These are phyloP conservation scores for Luscinia megarhynchos DNA, from an alignment of 2,797 vertebrate species.

Conservation along the genomic window DNA sequence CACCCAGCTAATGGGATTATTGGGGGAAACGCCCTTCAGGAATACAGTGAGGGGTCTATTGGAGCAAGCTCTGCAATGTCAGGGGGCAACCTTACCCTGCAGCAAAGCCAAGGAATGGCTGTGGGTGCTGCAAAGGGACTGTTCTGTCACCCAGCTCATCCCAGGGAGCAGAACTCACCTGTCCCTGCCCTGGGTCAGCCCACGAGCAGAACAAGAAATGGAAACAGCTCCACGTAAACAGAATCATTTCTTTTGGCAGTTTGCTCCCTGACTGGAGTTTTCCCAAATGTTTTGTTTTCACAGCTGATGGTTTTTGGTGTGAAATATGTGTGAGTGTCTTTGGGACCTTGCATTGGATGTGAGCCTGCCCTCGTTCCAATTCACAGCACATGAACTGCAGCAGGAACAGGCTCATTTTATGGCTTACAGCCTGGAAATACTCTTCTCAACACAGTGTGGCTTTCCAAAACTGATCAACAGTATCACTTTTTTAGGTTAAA, in stretches of 20 bases:
- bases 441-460: not conserved
- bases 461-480: constrained; percentile 34
- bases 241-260: not conserved
- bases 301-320: constrained; percentile 8
- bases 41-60: accelerated
- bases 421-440: constrained; percentile 44
- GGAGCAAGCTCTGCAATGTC: not conserved
- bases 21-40: not conserved
- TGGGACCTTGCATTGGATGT: not conserved
- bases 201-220: not conserved
- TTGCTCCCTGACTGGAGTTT: not conserved
- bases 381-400: not conserved
- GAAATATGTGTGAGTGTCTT: not conserved
- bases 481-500: not conserved
- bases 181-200: not conserved
- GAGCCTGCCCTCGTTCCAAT: not conserved
- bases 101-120: not conserved
- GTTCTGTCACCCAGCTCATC: not conserved
- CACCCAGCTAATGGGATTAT: not conserved
- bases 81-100: not conserved
- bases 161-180: not conserved
- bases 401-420: constrained; percentile 13
- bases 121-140: not conserved
- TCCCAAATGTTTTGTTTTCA: constrained; percentile 29
- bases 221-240: not conserved